Evolutionary conservation across 1,140 invertebrate species (phyloP).

Genomic region (Lineus longissimus): DNA sequence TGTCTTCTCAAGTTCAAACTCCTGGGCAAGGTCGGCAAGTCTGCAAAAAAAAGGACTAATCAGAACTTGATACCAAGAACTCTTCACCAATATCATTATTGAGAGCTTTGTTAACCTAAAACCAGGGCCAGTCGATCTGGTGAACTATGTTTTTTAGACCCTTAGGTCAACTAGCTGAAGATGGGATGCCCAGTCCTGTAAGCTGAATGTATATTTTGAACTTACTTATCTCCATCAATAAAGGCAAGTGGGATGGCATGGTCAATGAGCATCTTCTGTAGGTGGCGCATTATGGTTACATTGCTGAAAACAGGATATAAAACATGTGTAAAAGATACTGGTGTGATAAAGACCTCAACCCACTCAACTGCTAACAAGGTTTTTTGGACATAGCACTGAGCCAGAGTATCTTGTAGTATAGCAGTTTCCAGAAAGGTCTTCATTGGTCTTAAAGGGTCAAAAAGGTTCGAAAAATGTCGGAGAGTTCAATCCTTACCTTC

Average conservation of each 20-base stretch:
- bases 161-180: no score
- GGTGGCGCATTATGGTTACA: constrained; percentile 42
- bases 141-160: no score
- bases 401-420: no score
- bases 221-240: constrained; percentile 51
- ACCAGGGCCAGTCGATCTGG: neutral
- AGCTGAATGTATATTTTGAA: no score
- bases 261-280: constrained; percentile 43
- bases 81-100: neutral
- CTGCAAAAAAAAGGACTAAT: constrained; percentile 25
- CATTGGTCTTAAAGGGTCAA: no score
- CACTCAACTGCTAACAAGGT: neutral
- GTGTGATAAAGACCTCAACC: constrained; percentile 8
- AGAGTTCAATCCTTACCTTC: constrained; percentile 47
- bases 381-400: no score
- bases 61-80: constrained; percentile 5
- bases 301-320: constrained; percentile 36
- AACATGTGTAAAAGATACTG: constrained; percentile 12
- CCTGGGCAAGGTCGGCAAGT: constrained; percentile 46
- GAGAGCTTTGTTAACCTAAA: no score
- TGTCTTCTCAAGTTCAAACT: constrained; percentile 47
- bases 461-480: no score
- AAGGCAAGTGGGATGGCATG: constrained; percentile 51
- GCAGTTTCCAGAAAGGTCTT: no score
- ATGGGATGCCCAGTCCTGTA: no score